phyloP scores from a whole-genome alignment of 2,888 invertebrate genomes.

The Leptopilina myrica region DNA sequence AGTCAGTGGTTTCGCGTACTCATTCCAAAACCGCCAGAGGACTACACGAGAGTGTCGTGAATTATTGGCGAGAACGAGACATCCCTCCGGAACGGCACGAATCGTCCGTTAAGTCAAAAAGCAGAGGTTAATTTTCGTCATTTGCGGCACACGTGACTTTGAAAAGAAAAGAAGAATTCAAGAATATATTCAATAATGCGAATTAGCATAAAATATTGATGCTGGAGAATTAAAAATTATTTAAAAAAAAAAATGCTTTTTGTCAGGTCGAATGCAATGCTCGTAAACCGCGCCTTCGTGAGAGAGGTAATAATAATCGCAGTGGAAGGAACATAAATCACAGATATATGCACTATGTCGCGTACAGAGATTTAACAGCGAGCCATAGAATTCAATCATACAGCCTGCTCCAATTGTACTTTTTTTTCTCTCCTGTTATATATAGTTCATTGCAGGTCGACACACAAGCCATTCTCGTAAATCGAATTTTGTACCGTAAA shows the following conservation, averaged over 20 bases:
- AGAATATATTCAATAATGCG: too few species aligned
- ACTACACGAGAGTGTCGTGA: constrained; percentile 33
- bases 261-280: not conserved
- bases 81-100: constrained; percentile 35
- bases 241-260: constrained; percentile 23
- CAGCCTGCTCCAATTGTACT: constrained; percentile 29
- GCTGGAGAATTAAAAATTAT: too few species aligned
- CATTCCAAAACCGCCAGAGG: constrained; percentile 40
- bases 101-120: constrained; percentile 20
- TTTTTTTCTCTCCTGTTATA: not conserved
- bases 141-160: too few species aligned
- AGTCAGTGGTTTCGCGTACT: constrained; percentile 38
- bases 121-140: constrained; percentile 31
- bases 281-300: constrained; percentile 31
- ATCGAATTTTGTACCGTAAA: constrained; percentile 11
- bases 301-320: constrained; percentile 39
- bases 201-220: too few species aligned
- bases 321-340: constrained; percentile 21
- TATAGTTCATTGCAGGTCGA: constrained; percentile 4
- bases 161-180: not conserved
- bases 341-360: constrained; percentile 28
- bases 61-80: constrained; percentile 40
- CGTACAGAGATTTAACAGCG: constrained; percentile 33
- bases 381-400: constrained; percentile 33
- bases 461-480: constrained; percentile 2